These are phyloP conservation scores for Ophiodon elongatus DNA, from an alignment of 2,113 vertebrate species.

Conservation along the genomic window DNA sequence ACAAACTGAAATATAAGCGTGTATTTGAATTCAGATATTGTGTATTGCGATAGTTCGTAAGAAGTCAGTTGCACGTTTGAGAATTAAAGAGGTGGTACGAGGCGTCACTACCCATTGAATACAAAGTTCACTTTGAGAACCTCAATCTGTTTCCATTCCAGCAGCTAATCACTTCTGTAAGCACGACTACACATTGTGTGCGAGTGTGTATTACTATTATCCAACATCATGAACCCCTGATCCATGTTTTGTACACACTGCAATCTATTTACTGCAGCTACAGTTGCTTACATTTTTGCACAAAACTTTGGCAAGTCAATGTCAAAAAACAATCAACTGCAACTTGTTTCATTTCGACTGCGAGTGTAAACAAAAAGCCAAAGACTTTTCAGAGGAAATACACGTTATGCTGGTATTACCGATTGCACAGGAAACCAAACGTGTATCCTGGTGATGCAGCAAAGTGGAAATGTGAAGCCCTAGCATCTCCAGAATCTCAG, in stretches of 20 bases:
- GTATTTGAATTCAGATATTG: neutral
- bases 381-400: neutral
- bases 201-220: slow-evolving; percentile 7
- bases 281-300: neutral
- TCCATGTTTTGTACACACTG: slow-evolving; percentile 43
- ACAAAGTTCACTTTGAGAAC: slow-evolving; percentile 8
- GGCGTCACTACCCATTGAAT: neutral
- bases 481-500: slow-evolving; percentile 2
- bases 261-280: slow-evolving; percentile 14
- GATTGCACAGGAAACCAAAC: neutral
- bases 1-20: neutral
- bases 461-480: slow-evolving; percentile 26
- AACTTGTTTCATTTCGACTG: neutral
- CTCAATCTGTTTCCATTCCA: slow-evolving; percentile 11
- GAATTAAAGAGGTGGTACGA: neutral
- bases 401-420: neutral
- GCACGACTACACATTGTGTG: neutral
- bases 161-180: slow-evolving; percentile 3
- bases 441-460: neutral
- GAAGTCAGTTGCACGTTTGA: neutral
- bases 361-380: slow-evolving; percentile 9
- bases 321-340: neutral
- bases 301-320: neutral
- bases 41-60: neutral
- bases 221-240: neutral